Evolutionary conservation across 2,797 vertebrate species (phyloP), one percentile per base, ranked within the genome.

Genomic region (Pangasius mekongensis): DNA sequence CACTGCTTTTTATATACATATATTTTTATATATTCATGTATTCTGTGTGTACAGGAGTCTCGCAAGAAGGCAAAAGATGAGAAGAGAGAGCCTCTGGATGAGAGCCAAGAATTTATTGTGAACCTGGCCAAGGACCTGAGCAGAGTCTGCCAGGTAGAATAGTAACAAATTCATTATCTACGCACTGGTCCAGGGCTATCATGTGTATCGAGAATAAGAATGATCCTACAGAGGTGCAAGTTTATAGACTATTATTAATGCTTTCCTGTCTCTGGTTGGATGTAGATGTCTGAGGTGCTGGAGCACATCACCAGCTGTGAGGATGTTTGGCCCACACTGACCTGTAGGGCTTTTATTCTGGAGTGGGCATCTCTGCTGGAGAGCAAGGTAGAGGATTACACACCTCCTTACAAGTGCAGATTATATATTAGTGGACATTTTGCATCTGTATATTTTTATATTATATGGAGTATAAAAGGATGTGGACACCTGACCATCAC

Each of bases 281-380:
- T n/a, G 49, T 39, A 97, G 96, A 94, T 93, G 89, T 94, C 96
- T 27, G 92, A 93, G 5, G 93, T 95, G 36, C 90, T 97, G 92
- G 94, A 95, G 90, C 86, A 95, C 91, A 94, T 97, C 87, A 96
- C 93, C 92, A 94, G 91, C 74, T 91, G 91, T 86, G 94, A 95
- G 22, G 95, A 97, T 86, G 93, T 89, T 88, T 97, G 96, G 96
- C 93, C 95, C 0, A 90, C 94, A 36, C 74, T 93, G 56, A 90
- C 94, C 84, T 96, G 96, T 93, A 93, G 88, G 93, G 86, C 90
- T 77, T 95, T 96, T 89, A 93, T 95, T 89, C 85, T 95, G 11
- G 95, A 96, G 84, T 96, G 95, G 95, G 95, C 95, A 16, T 93
- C 92, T 1, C 92, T 96, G 91, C 91, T 97, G 87, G 95, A 96